Evolutionary conservation across 1,140 invertebrate species (phyloP).

Genomic region (Apis laboriosa): DNA sequence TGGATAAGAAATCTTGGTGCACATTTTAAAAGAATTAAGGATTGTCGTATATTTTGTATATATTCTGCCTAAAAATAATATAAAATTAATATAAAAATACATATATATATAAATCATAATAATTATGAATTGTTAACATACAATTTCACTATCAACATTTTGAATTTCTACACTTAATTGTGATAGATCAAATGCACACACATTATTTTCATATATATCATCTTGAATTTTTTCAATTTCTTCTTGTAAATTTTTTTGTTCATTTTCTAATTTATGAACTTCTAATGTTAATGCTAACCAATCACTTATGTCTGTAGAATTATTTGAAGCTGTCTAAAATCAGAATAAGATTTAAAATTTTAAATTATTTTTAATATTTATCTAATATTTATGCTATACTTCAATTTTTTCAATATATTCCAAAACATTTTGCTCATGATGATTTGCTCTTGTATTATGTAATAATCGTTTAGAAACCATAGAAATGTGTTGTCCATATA

Average conservation of each 20-base stretch:
- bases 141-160: conserved; percentile 60
- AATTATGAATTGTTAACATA: conserved; percentile 36
- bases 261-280: conserved; percentile 67
- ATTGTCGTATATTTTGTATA: conserved; percentile 66
- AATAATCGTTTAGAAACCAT: conserved; percentile 59
- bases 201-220: conserved; percentile 42
- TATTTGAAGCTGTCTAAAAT: conserved; percentile 30
- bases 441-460: conserved; percentile 49
- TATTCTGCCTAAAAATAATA: conserved; percentile 53
- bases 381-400: conserved; percentile 53
- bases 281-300: conserved; percentile 72
- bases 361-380: conserved; percentile 30
- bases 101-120: conserved; percentile 16
- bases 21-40: conserved; percentile 63
- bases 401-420: conserved; percentile 69
- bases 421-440: conserved; percentile 56
- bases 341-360: not conserved
- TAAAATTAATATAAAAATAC: conserved; percentile 23
- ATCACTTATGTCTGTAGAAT: conserved; percentile 56
- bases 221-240: conserved; percentile 64
- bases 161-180: conserved; percentile 62
- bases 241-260: conserved; percentile 63
- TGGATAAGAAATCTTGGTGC: conserved; percentile 52
- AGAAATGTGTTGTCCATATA: conserved; percentile 68
- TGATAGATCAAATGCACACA: conserved; percentile 44